Conservation (phyloP, 1,140 invertebrate genomes). For the Ectropis grisescens region DNA sequence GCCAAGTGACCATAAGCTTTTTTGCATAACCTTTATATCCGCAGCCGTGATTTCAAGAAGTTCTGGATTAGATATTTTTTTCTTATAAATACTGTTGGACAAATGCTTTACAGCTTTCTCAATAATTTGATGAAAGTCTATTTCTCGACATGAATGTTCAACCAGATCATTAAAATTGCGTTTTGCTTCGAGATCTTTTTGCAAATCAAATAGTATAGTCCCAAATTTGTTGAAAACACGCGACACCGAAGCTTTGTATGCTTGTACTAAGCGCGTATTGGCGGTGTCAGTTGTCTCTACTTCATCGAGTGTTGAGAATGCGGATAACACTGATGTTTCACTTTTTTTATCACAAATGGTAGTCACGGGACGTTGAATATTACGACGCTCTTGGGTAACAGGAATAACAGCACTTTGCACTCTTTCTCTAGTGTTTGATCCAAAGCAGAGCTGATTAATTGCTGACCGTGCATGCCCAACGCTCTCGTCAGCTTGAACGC, state of each 20-base stretch:
- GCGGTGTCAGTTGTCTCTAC: slow-evolving; percentile 23
- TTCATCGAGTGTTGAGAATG: slow-evolving; percentile 7
- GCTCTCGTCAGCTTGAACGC: slow-evolving; percentile 28
- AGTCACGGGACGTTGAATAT: slow-evolving; percentile 13
- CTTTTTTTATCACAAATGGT: slow-evolving; percentile 6
- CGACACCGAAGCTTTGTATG: slow-evolving; percentile 23
- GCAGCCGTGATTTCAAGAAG: slow-evolving; percentile 14
- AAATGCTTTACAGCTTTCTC: slow-evolving; percentile 13
- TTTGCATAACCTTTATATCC: slow-evolving; percentile 25
- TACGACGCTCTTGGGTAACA: slow-evolving; percentile 4
- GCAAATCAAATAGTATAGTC: slow-evolving; percentile 23
- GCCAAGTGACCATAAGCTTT: slow-evolving; percentile 29
- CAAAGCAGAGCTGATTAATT: slow-evolving; percentile 35
- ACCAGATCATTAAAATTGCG: slow-evolving; percentile 8
- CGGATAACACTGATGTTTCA: slow-evolving; percentile 3
- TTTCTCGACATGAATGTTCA: slow-evolving; percentile 4
- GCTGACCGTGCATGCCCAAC: slow-evolving; percentile 20
- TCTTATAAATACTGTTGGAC: slow-evolving; percentile 5
- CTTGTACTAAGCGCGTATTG: slow-evolving; percentile 22
- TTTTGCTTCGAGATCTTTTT: slow-evolving; percentile 19
- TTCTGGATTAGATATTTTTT: slow-evolving; percentile 1
- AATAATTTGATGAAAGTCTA: slow-evolving; percentile 21
- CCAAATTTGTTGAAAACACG: slow-evolving; percentile 24
- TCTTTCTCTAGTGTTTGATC: slow-evolving; percentile 3
- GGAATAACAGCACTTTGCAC: slow-evolving; percentile 17